Evolutionary conservation across 2,113 vertebrate species (phyloP), one percentile per base, ranked within the genome.

Genomic region (Crocuta crocuta): DNA sequence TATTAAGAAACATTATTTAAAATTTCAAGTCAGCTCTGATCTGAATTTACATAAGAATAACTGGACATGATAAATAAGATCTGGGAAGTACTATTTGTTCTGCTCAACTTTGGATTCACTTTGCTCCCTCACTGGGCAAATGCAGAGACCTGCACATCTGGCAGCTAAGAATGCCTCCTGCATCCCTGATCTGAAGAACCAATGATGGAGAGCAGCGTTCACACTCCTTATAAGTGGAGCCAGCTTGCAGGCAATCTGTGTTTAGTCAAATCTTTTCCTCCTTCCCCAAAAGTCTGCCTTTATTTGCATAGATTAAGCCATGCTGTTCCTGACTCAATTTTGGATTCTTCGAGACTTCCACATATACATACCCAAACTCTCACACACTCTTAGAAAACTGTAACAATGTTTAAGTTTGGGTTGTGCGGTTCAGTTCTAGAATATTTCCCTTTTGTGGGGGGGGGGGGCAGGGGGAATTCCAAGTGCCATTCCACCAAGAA

Each of bases 401-500:
- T 48, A 71, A 70, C 9, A 17, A 26, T 39, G 15, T 39, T 31
- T 95, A 96, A 48, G n/a, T 45, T 91, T 8, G 16, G 78, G 13
- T 31, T 79, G 7, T 45, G 74, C 45, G 61, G 90, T 92, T 96
- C 45, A 68, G 71, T 50, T 58, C 35, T 48, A 26, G 63, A 24
- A 50, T 74, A 28, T 82, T 16, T 4, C 63, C 26, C 39, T 39
- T 39, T 39, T 39, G 2, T 39, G 2, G 39, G 39, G 39, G 39
- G 39, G 39, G 39, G 39, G 39, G 39, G 39, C 4, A 4, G 39
- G 39, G 39, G 39, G 39, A 3, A 61, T 85, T 90, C 50, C 94
- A 97, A 93, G 66, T 50, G 73, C 43, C 58, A 89, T 96, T 97
- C 82, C 78, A 91, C 43, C 87, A 94, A 95, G 55, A 76, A 92